These are phyloP conservation scores for Clusia tigrina DNA, from an alignment of 2,888 invertebrate species.

Conservation along the genomic window DNA sequence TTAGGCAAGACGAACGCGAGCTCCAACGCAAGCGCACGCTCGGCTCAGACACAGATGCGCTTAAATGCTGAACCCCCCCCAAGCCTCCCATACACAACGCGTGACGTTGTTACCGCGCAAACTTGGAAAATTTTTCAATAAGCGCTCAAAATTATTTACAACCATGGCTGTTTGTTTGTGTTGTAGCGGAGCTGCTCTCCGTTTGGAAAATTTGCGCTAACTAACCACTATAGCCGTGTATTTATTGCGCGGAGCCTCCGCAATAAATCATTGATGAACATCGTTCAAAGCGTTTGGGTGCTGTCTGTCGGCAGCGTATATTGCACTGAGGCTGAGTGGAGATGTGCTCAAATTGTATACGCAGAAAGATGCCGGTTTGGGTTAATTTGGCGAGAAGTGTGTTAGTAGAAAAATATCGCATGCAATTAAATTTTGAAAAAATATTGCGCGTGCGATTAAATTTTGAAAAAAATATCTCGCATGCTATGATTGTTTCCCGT, in stretches of 20 bases:
- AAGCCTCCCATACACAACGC: no score
- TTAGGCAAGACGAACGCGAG: background rate
- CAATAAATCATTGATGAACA: slow-evolving; percentile 6
- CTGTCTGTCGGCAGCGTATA: background rate
- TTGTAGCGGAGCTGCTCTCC: background rate
- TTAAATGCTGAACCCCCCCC: no score
- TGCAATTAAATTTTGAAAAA: no score
- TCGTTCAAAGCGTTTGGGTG: background rate
- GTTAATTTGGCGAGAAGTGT: no score
- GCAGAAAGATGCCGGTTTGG: no score
- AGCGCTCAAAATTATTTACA: background rate
- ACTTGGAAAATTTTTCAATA: slow-evolving; percentile 8
- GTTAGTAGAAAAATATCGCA: no score
- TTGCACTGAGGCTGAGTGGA: background rate
- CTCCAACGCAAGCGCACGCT: background rate
- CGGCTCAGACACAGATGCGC: background rate
- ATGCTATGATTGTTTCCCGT: no score
- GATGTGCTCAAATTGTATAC: background rate
- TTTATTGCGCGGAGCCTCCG: background rate
- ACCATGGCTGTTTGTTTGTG: background rate
- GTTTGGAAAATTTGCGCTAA: background rate
- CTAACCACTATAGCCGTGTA: background rate
- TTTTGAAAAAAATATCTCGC: no score
- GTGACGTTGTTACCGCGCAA: background rate
- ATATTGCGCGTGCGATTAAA: no score